Evolutionary conservation across 2,888 invertebrate genomes (phyloP), one percentile per base, ranked within the genome.

Genomic region (Eupithecia subfuscata): DNA sequence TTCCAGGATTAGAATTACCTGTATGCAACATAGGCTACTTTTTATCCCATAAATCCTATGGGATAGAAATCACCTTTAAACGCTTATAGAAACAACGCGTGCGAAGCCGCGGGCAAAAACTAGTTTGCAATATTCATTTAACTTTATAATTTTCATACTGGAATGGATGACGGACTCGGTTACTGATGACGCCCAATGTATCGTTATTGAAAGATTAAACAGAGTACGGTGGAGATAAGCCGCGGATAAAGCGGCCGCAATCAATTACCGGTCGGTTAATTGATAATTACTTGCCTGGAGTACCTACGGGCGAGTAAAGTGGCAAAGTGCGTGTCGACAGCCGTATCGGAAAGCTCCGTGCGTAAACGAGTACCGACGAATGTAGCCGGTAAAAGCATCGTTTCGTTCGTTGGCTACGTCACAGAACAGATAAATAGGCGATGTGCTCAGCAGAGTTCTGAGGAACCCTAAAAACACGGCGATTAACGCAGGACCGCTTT

Each of bases 231-330:
- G 88, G 88, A 89, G 92, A 93, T 92, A 92, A 93, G 91, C 92
- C 87, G 84, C 79, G 90, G 91, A 92, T 93, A 92, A n/a, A 92
- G 90, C 93, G 88, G 87, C 91, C 91, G 86, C 93, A 92, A 94
- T 94, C 94, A 91, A 93, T 94, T 95, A 94, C 92, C 91, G 91
- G 89, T 86, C 91, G 90, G 92, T 94, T 94, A 94, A 95, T 94
- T 94, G 93, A 93, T 94, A 94, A 95, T 94, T 93, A 94, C 94
- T 94, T 94, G 94, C 94, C 93, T 93, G 93, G 92, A 94, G 94
- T 94, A 93, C 91, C 12, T 22, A 64, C 11, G 64, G 87, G 84
- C 86, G 90, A 89, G 92, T 92, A 91, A 93, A 93, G 18, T 73
- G 64, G 69, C 43, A 52, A 65, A 71, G 71, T 37, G 43, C 25